These are phyloP conservation scores for Antennarius striatus DNA, from an alignment of 2,113 vertebrate genomes.

Conservation along the genomic window DNA sequence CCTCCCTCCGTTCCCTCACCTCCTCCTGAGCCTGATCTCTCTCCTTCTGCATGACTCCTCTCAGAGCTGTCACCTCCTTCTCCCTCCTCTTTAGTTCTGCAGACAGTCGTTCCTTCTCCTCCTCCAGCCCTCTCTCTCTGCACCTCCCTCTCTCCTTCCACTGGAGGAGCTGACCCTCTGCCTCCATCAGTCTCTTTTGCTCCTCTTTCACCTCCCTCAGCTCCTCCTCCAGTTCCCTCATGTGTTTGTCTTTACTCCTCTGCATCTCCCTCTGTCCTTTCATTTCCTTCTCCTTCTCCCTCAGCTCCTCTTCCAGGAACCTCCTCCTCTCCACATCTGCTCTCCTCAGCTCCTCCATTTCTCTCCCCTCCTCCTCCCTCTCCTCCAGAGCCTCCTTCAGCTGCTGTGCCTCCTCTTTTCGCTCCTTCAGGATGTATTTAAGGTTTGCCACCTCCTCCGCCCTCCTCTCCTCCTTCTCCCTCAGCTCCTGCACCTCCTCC, in stretches of 20 bases:
- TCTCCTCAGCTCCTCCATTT: conserved; percentile 42
- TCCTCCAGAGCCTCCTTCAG: conserved; percentile 46
- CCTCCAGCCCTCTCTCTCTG: conserved; percentile 31
- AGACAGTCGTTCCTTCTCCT: conserved; percentile 25
- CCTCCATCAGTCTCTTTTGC: background rate
- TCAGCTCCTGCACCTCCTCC: conserved; percentile 53
- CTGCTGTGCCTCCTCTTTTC: conserved; percentile 36
- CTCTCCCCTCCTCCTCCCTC: conserved; percentile 27
- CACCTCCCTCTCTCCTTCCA: conserved; percentile 34
- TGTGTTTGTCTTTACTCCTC: conserved; percentile 18
- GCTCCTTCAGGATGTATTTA: conserved; percentile 28
- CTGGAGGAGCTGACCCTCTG: conserved; percentile 21
- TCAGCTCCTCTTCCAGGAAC: conserved; percentile 13
- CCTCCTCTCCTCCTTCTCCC: conserved; percentile 20
- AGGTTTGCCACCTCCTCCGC: conserved; percentile 26
- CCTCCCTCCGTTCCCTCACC: background rate
- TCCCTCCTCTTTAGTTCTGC: conserved; percentile 29
- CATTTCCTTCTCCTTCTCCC: conserved; percentile 29
- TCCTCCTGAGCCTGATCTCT: conserved; percentile 11
- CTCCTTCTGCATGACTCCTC: conserved; percentile 32
- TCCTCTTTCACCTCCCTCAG: conserved; percentile 29
- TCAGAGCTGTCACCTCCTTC: conserved; percentile 40
- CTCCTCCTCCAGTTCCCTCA: conserved; percentile 14
- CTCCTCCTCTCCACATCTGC: conserved; percentile 31
- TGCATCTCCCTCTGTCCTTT: conserved; percentile 2